Base-by-base conservation (phyloP, 1,140 invertebrate species). In the Gryon sp. region DNA sequence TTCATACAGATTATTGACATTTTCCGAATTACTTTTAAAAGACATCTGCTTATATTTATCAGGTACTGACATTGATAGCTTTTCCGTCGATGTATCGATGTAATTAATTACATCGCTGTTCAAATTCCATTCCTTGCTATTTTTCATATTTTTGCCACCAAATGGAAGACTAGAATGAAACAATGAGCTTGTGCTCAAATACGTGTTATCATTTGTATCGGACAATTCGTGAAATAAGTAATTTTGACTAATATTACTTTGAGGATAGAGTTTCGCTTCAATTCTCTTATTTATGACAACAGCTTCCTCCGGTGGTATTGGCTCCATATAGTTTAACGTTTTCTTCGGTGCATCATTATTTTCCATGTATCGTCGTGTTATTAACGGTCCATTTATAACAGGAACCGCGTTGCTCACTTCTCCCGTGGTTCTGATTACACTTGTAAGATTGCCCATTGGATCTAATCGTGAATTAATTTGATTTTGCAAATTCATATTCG, bases 391-490 rank as follows among this genome's bases (percentile, higher is more conserved):
- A 46, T 87, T 86, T 8, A 87, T 89, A 1, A 89, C 86, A 3
- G 86, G 85, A 2, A 87, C 86, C 9, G 85, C 85, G 24, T 88
- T 88, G 46, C 84, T 87, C 3, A 87, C 68, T 78, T 88, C 84
- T 6, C 78, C 79, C 0, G 86, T 86, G 2, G 80, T 82, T 57
- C 80, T 83, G 68, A 88, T 88, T 2, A 88, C 83, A 12, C 85
- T 62, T 6, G 81, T 86, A 9, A 84, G 81, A 38, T 87, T 86
- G 14, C 85, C 84, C 76, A 82, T 85, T 0, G 83, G 59, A 73
- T 87, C 84, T 18, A 83, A 69, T 20, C 84, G 76, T 0, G 84
- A 84, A 59, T 79, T 86, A 1, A 86, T 83, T 59, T 83, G 84
- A 26, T 82, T 80, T 7, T 52, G 60, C 2, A 81, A 85, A 73